phyloP scores from a whole-genome alignment of 1,140 invertebrate genomes.

The Drosophila santomea region DNA sequence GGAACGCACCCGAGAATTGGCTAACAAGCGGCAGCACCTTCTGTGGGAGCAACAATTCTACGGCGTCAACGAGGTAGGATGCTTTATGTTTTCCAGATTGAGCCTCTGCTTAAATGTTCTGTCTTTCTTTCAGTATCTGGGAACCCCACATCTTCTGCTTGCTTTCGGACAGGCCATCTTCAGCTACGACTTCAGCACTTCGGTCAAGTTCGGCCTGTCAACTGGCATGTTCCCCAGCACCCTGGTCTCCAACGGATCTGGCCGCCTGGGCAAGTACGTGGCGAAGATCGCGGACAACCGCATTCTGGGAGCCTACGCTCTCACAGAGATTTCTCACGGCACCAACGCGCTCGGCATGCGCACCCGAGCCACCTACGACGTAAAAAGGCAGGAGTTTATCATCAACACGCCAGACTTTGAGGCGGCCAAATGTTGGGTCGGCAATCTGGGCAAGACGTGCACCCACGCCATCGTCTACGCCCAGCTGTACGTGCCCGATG shows the following conservation, averaged over 20 bases:
- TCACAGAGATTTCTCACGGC: constrained; percentile 95
- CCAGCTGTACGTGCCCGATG: constrained; percentile 91
- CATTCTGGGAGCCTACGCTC: constrained; percentile 91
- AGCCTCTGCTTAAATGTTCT: neutral
- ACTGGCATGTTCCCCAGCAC: constrained; percentile 87
- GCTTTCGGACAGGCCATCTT: constrained; percentile 87
- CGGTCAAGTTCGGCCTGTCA: constrained; percentile 88
- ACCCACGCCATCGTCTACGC: constrained; percentile 95
- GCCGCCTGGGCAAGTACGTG: constrained; percentile 87
- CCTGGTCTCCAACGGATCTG: constrained; percentile 86
- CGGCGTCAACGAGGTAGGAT: constrained; percentile 86
- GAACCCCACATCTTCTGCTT: constrained; percentile 84
- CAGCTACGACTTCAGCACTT: constrained; percentile 89
- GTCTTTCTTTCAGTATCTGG: constrained; percentile 83
- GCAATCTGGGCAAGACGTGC: constrained; percentile 89
- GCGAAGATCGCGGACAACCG: constrained; percentile 86
- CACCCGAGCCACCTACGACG: constrained; percentile 92
- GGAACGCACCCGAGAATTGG: constrained; percentile 88
- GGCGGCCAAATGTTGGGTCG: constrained; percentile 93
- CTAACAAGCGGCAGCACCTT: constrained; percentile 87
- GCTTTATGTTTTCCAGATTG: neutral
- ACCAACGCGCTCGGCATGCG: constrained; percentile 93
- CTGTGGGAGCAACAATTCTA: constrained; percentile 88
- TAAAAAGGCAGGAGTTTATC: constrained; percentile 90
- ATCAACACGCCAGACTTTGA: constrained; percentile 93